phyloP scores from a whole-genome alignment of 2,888 invertebrate genomes.

The Drosophila fungiperda region DNA sequence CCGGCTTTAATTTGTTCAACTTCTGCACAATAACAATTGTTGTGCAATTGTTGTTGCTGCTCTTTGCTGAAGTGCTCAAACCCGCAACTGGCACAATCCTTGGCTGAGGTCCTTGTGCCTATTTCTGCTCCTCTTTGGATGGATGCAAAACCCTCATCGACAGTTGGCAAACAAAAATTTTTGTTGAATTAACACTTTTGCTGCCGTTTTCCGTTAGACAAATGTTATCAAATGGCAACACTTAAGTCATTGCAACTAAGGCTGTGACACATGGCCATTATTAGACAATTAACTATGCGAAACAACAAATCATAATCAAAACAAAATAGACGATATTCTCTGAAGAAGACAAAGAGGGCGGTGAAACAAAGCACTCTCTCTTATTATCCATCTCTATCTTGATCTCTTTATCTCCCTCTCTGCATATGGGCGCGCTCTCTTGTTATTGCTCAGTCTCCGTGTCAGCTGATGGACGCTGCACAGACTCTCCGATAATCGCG shows the following conservation, averaged over 20 bases:
- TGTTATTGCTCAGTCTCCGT: not conserved
- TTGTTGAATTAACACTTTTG: conserved; percentile 38
- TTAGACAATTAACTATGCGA: not conserved
- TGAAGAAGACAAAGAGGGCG: not conserved
- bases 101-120: conserved; percentile 62
- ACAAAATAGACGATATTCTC: not conserved
- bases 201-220: not conserved
- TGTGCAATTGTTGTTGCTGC: conserved; percentile 25
- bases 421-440: not conserved
- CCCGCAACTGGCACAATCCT: conserved; percentile 48
- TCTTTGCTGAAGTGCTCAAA: conserved; percentile 33
- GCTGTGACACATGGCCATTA: not conserved
- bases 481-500: not conserved
- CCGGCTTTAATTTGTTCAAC: conserved; percentile 8
- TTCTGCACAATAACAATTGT: conserved; percentile 16
- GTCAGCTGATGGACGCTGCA: not conserved
- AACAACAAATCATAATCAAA: not conserved
- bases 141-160: conserved; percentile 22
- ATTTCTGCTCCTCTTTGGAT: conserved; percentile 60
- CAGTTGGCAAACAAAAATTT: conserved; percentile 9
- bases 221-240: conserved; percentile 3
- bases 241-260: conserved; percentile 3
- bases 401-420: not conserved
- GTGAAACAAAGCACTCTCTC: not conserved
- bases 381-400: no score